Base-by-base conservation (phyloP, 2,113 vertebrate species). In the Prionailurus bengalensis region DNA sequence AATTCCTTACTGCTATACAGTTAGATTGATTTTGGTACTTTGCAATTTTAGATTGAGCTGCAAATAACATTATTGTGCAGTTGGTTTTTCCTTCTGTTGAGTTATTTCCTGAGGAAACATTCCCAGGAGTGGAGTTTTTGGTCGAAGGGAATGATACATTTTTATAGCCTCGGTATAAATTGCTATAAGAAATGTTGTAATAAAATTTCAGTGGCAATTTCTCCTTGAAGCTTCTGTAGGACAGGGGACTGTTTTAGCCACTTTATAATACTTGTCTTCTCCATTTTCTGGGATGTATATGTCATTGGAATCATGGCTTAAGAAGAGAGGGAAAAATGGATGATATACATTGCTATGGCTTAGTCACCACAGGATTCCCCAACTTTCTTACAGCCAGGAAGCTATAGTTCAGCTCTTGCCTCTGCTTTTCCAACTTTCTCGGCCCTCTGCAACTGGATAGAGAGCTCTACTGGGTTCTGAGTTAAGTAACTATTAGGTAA, bases 191-290 rank as follows among this genome's bases (percentile, higher is more conserved):
- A 91, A 92, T 39, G 0, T 68, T 87, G 79, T 79, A 84, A 94
- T 97, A 95, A 94, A 90, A 98, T 84, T 96, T 95, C 83, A 97
- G 51, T 80, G 84, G 74, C 90, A 85, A 42, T 76, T 94, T 97
- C 74, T 97, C 92, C 95, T 98, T 97, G 96, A 97, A 89, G 83
- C 61, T 83, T 90, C 74, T 94, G 79, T 95, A 95, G 95, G 97
- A 73, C 65, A 87, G n/a, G 74, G 63, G 42, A 45, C 7, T 94
- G 51, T 89, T 95, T 95, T 55, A 94, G 16, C 36, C 79, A 42
- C 29, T 91, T 83, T 71, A 48, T 1, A 48, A 63, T 53, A 51
- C 19, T 80, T 93, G 17, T 45, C 15, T 70, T 10, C 51, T 96
- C 63, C 29, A 14, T 92, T 94, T 94, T 89, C 80, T 74, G 42